A percentile compares a stretch with the other conserved stretches of the same genome.
phyloP scores from a whole-genome alignment of 2,113 vertebrate species.

The Prochilodus magdalenae region DNA sequence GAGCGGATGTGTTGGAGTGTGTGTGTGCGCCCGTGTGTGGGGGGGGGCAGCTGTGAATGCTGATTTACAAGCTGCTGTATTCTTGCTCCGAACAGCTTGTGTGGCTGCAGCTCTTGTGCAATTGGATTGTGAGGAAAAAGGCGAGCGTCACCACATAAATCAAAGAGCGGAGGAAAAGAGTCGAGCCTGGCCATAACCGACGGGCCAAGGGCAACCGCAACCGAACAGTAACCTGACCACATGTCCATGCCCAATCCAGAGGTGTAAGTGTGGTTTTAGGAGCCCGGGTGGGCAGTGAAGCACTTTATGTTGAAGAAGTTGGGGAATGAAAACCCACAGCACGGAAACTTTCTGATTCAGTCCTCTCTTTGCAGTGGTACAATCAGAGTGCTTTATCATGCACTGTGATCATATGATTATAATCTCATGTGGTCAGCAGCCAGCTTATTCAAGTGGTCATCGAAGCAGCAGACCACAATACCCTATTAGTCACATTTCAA shows the following conservation, averaged over 20 bases:
- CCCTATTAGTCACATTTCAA: too few species aligned
- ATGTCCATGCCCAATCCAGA: background rate
- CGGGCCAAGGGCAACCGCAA: constrained; percentile 61
- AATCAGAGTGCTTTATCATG: too few species aligned
- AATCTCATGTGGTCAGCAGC: too few species aligned
- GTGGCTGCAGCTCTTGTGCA: constrained; percentile 57
- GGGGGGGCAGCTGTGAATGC: constrained; percentile 25
- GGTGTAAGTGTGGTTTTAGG: background rate
- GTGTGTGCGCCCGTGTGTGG: constrained; percentile 6
- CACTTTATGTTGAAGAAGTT: background rate
- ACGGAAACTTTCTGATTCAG: too few species aligned
- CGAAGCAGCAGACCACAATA: too few species aligned
- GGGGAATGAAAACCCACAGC: too few species aligned
- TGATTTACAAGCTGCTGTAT: constrained; percentile 58
- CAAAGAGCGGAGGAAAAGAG: constrained; percentile 64
- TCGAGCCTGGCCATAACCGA: constrained; percentile 57
- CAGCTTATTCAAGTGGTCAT: too few species aligned
- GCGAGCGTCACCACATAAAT: constrained; percentile 70
- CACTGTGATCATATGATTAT: too few species aligned
- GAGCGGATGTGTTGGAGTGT: constrained; percentile 22
- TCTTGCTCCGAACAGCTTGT: constrained; percentile 53
- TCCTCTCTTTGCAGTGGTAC: too few species aligned
- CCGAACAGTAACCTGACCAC: constrained; percentile 15
- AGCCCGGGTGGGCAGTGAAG: background rate
- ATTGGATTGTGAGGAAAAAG: constrained; percentile 68